Base-by-base conservation (phyloP, 2,888 invertebrate species). In the Heterodera filipjevi region DNA sequence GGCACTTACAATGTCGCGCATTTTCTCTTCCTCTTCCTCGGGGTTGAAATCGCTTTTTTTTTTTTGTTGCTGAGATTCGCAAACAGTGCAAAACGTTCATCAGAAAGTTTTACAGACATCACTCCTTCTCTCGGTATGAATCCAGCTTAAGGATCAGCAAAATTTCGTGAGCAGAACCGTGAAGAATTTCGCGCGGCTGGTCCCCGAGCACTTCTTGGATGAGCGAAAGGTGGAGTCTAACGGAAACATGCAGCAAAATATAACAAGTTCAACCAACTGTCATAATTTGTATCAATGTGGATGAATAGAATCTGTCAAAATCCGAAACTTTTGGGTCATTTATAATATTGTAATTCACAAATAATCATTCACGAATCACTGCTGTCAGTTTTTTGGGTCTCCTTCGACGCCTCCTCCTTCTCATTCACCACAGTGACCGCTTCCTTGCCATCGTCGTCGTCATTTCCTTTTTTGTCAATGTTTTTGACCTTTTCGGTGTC, bases 91-190 rank as follows among this genome's bases (percentile, higher is more conserved):
- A 96, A 98, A 87, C 96, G 91, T 89, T 96, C 96, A 85, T 96
- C 95, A 0, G 95, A 92, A 44, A 96, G 91, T 14, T 92, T 89
- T 0, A 95, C 95, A 16, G 99, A 91, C 46, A 99, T 76, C 2
- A 85, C 82, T 97, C 96, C 53, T 93, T 93, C 87, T 99, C 98
- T 89, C 96, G 95, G 77, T 96, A 90, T 84, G 93, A 93, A 83
- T 99, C 98, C 90, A 96, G 96, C 90, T 99, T 99, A 39, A 99
- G 91, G 0, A 95, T 95, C 0, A 94, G 93, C 53, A 98, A 91
- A 0, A 99, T 95, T 92, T 99, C 99, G 91, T 99, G 99, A n/a
- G 97, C 98, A 14, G 99, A 97, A 49, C 98, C 99, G 89, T 97
- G 97, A 44, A 99, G 90, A 83, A 99, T 94, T 90, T 99, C 98